Conservation (phyloP, 2,113 vertebrate species). For the Columba janthina region DNA sequence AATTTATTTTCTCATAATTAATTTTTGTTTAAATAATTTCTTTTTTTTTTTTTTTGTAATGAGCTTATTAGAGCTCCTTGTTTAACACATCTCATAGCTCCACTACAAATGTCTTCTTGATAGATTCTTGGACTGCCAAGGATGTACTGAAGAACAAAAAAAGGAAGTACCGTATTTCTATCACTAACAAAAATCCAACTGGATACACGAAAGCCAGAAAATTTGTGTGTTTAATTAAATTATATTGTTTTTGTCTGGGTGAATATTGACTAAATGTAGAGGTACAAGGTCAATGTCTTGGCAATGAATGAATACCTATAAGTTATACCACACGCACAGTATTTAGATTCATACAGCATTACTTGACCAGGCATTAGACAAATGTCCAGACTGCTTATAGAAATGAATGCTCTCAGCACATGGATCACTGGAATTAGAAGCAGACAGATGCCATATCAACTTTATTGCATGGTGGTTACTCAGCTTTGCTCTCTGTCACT, state of each 20-base stretch:
- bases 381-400: neutral
- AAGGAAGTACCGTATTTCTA: neutral
- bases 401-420: neutral
- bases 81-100: conserved; percentile 48
- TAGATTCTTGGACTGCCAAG: neutral
- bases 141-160: neutral
- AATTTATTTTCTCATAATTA: neutral
- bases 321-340: neutral
- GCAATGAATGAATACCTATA: neutral
- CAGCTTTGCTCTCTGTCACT: neutral
- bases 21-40: too few species aligned
- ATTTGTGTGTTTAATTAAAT: neutral
- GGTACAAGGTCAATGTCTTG: neutral
- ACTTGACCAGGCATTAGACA: neutral
- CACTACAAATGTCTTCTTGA: neutral
- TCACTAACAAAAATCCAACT: neutral
- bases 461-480: neutral
- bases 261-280: neutral
- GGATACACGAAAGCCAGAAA: neutral
- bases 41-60: too few species aligned
- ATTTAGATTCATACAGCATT: neutral
- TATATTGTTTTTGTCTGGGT: neutral
- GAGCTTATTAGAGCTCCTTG: neutral
- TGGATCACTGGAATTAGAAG: neutral
- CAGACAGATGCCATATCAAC: neutral